Percentiles rank a stretch among this genome's conserved stretches.
Evolutionary conservation across 2,888 invertebrate genomes (phyloP).

Genomic region (Lochmaea crataegi): DNA sequence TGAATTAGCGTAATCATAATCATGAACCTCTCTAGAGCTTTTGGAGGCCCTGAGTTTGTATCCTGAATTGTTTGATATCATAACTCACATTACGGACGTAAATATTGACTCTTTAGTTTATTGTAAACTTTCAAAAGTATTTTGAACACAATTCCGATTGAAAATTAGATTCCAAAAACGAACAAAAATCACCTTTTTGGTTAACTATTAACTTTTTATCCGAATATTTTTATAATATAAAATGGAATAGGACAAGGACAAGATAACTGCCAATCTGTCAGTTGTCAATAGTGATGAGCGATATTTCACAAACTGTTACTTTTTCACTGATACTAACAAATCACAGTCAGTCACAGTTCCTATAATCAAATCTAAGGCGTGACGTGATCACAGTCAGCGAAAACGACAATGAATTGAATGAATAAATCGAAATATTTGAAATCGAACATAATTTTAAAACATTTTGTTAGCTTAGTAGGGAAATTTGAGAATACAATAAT

Average conservation of each 20-base stretch:
- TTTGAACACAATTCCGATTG: background rate
- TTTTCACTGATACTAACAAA: too few relatives aligned
- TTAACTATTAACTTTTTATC: constrained; percentile 26
- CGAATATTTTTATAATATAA: constrained; percentile 19
- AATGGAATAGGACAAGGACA: constrained; percentile 13
- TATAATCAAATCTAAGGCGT: too few relatives aligned
- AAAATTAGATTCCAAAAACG: constrained; percentile 13
- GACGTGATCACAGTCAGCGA: too few relatives aligned
- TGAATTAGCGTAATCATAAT: constrained; percentile 66
- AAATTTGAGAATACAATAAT: too few relatives aligned
- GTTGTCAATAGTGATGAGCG: too few relatives aligned
- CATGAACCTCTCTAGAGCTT: constrained; percentile 64
- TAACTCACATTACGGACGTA: constrained; percentile 68
- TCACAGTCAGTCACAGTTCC: too few relatives aligned
- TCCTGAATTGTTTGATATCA: constrained; percentile 73
- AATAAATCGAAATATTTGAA: too few relatives aligned
- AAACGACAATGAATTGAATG: too few relatives aligned
- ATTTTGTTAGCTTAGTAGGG: too few relatives aligned
- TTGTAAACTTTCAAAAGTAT: background rate
- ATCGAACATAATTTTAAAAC: too few relatives aligned
- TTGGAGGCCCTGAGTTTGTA: constrained; percentile 74
- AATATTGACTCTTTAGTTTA: constrained; percentile 20
- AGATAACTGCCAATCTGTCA: constrained; percentile 7
- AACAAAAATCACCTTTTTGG: constrained; percentile 27
- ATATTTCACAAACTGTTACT: too few relatives aligned